Evolutionary conservation across 2,888 invertebrate species (phyloP).

Genomic region (Coecobrya sp.): DNA sequence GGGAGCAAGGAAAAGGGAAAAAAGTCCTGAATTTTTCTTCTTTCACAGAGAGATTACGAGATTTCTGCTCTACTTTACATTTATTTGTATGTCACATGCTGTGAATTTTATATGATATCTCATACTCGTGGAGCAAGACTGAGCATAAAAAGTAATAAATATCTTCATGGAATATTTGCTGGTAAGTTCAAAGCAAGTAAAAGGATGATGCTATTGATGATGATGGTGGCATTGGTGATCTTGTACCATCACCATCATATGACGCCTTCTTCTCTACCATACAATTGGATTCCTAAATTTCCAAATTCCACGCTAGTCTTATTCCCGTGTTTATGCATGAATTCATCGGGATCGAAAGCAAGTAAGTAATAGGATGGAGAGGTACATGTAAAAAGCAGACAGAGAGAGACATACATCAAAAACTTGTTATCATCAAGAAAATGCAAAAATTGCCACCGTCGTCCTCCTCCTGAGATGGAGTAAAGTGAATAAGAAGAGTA

Average conservation of each 20-base stretch:
- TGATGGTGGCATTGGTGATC: constrained; percentile 20
- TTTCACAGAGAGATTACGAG: constrained; percentile 50
- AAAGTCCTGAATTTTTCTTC: not conserved
- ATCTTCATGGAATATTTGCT: constrained; percentile 17
- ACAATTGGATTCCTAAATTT: constrained; percentile 15
- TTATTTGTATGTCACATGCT: constrained; percentile 61
- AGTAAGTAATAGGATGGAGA: not conserved
- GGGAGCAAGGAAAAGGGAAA: not conserved
- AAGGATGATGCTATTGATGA: not conserved
- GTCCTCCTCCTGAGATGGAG: constrained; percentile 8
- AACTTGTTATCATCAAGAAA: constrained; percentile 46
- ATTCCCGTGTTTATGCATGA: constrained; percentile 6
- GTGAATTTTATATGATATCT: constrained; percentile 56
- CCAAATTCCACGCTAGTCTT: constrained; percentile 19
- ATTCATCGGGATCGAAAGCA: not conserved
- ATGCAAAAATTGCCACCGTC: constrained; percentile 41
- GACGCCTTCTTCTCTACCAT: not conserved
- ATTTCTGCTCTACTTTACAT: constrained; percentile 57
- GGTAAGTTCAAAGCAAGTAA: not conserved
- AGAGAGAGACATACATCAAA: constrained; percentile 15
- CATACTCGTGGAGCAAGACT: constrained; percentile 29
- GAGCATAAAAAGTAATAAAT: constrained; percentile 42
- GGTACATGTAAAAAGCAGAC: not conserved
- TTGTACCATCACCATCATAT: constrained; percentile 4
- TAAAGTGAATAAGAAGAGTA: not conserved